Evolutionary conservation across 2,113 vertebrate genomes (phyloP).

Genomic region (Notothenia coriiceps): DNA sequence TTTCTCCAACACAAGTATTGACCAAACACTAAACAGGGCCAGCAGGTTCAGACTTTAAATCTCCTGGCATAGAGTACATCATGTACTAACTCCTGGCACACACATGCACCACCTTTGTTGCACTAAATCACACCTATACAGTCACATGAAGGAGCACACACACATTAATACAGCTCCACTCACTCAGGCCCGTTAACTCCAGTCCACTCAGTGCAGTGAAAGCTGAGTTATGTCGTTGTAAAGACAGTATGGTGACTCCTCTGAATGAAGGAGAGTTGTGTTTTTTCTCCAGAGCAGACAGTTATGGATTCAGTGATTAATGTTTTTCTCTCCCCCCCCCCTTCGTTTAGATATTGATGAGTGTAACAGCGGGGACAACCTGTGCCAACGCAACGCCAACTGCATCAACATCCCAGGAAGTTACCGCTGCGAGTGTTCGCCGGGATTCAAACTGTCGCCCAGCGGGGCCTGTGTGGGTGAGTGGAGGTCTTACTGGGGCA

Average conservation of each 20-base stretch:
- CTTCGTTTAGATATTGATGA: constrained; percentile 89
- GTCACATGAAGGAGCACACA: neutral
- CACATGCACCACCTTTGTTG: neutral
- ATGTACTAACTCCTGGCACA: neutral
- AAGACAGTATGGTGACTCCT: constrained; percentile 49
- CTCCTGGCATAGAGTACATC: neutral
- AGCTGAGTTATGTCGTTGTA: constrained; percentile 54
- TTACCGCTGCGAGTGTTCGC: constrained; percentile 91
- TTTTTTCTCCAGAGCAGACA: constrained; percentile 29
- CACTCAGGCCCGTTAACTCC: constrained; percentile 1
- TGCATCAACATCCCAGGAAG: constrained; percentile 95
- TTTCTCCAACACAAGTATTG: too few relatives aligned
- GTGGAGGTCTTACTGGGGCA: constrained; percentile 40
- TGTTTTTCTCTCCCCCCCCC: constrained; percentile 39
- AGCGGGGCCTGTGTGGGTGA: constrained; percentile 93
- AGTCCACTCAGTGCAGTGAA: constrained; percentile 37
- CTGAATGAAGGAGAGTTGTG: constrained; percentile 8
- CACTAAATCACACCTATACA: neutral
- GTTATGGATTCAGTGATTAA: constrained; percentile 65
- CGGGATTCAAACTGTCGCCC: constrained; percentile 90
- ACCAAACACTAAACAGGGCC: too few relatives aligned
- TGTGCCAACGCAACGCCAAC: constrained; percentile 91
- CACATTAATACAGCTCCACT: constrained; percentile 13
- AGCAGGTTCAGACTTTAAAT: too few relatives aligned
- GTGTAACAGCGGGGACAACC: constrained; percentile 90